phyloP scores from a whole-genome alignment of 2,113 vertebrate species.

The mouse (Mus musculus) region DNA sequence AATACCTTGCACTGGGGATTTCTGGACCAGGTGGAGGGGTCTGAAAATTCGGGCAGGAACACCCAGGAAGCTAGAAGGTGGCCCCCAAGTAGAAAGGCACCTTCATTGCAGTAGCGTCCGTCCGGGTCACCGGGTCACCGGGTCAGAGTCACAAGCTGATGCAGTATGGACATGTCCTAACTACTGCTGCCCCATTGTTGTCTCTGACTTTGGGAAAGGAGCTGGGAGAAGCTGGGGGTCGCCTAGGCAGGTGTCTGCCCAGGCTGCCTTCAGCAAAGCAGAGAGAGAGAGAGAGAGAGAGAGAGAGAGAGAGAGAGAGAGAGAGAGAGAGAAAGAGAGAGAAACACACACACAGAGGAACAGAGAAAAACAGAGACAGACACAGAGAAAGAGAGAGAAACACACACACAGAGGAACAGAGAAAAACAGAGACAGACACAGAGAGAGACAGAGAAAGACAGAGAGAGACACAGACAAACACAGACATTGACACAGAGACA shows the following conservation, averaged over 20 bases:
- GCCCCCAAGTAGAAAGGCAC: neutral
- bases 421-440: no score
- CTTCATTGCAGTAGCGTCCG: fast-evolving
- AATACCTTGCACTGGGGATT: neutral
- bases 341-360: neutral
- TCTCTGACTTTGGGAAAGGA: neutral
- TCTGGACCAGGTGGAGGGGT: neutral
- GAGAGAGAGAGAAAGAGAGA: neutral
- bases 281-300: neutral
- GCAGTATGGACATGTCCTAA: fast-evolving
- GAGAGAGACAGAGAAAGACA: no score
- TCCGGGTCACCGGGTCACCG: no score
- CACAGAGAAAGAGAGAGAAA: neutral
- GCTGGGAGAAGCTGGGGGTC: neutral
- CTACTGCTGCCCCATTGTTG: fast-evolving
- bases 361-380: neutral
- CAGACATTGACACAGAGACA: no score
- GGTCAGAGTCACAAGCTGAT: neutral
- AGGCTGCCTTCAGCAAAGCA: neutral
- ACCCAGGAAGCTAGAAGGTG: neutral
- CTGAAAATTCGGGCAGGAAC: fast-evolving
- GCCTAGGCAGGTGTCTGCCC: neutral
- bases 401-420: neutral
- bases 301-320: neutral
- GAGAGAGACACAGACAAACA: no score